phyloP scores from a whole-genome alignment of 2,113 vertebrate species.

The Osmerus eperlanus region DNA sequence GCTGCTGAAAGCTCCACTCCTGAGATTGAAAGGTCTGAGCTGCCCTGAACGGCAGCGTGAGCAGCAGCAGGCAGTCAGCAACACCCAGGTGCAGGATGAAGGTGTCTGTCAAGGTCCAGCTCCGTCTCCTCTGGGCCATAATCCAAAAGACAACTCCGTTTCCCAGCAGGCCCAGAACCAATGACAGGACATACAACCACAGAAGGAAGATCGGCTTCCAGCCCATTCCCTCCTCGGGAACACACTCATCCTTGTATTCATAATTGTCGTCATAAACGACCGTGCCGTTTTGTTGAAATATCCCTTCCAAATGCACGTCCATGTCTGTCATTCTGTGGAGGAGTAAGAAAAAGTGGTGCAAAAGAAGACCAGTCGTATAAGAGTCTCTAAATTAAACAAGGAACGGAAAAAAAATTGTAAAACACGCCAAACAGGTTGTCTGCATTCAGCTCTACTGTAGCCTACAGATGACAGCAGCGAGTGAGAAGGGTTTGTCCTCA shows the following conservation, averaged over 20 bases:
- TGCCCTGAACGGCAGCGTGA: constrained; percentile 77
- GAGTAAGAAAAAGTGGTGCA: constrained; percentile 12
- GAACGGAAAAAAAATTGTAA: not conserved
- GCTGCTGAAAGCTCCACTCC: constrained; percentile 58
- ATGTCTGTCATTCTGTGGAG: constrained; percentile 32
- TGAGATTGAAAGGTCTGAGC: constrained; percentile 43
- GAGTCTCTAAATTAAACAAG: not conserved
- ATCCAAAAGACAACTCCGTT: constrained; percentile 69
- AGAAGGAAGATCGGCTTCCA: constrained; percentile 60
- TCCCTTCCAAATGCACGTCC: constrained; percentile 30
- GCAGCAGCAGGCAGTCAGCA: constrained; percentile 72
- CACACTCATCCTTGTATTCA: constrained; percentile 14
- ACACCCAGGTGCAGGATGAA: constrained; percentile 76
- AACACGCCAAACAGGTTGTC: not conserved
- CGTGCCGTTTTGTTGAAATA: constrained; percentile 34
- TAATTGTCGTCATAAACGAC: constrained; percentile 48
- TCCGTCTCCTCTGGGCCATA: constrained; percentile 58
- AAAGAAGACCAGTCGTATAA: not conserved
- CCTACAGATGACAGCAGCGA: too few relatives aligned
- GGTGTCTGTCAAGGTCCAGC: constrained; percentile 71
- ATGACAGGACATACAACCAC: constrained; percentile 58
- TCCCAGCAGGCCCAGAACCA: constrained; percentile 74
- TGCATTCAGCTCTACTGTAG: not conserved
- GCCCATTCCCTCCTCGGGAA: constrained; percentile 1
- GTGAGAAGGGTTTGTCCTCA: not conserved